Evolutionary conservation across 2,113 vertebrate species (phyloP).

Genomic region (Pantherophis guttatus): DNA sequence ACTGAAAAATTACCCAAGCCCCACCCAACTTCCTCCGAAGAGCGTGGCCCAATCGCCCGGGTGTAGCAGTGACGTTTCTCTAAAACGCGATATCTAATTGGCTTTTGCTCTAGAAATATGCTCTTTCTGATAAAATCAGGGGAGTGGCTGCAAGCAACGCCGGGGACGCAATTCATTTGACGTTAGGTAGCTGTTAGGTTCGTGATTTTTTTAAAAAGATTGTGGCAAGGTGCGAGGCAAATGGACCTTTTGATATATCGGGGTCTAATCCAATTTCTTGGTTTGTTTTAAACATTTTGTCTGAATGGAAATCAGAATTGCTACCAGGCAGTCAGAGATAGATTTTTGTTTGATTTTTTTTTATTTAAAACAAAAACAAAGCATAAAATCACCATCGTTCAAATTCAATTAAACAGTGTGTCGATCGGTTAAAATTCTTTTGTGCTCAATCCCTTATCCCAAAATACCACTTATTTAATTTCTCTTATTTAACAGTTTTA

Average conservation of each 20-base stretch:
- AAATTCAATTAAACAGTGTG: too few relatives aligned
- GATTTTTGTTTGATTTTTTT: not conserved
- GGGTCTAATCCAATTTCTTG: not conserved
- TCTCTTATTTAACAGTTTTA: too few relatives aligned
- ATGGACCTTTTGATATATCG: not conserved
- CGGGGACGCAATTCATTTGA: not conserved
- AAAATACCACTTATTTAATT: too few relatives aligned
- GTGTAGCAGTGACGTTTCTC: not conserved
- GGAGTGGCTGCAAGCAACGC: not conserved
- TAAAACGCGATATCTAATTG: not conserved
- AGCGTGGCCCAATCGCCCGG: fast-evolving
- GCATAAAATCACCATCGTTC: too few relatives aligned
- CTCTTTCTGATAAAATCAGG: fast-evolving
- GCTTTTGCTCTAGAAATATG: not conserved
- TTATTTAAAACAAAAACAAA: too few relatives aligned
- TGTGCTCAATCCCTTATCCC: too few relatives aligned
- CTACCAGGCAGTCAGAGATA: not conserved
- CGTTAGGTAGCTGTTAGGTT: not conserved
- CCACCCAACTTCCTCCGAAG: fast-evolving
- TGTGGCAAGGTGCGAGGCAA: too few relatives aligned
- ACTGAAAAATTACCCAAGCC: fast-evolving
- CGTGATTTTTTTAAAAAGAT: not conserved
- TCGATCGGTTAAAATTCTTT: too few relatives aligned
- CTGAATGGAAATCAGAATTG: not conserved
- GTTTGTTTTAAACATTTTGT: not conserved